Evolutionary conservation across 1,140 invertebrate species (phyloP), one percentile per base, ranked within the genome.

Genomic region (Eciton burchellii): DNA sequence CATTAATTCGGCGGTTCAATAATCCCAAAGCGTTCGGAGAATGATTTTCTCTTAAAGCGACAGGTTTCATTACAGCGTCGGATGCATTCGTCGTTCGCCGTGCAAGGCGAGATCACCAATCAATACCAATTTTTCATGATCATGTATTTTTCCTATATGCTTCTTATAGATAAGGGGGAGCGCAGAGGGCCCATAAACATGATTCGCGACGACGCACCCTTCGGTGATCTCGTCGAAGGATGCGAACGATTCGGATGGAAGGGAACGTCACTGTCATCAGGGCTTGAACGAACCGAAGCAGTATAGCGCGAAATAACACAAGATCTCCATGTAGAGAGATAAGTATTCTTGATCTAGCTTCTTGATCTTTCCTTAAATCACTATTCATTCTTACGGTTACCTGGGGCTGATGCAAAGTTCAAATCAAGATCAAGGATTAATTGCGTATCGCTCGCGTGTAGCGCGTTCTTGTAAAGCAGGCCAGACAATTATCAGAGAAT

Each of bases 121-220:
- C 16, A 43, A 8, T 54, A 79, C 68, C 74, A 79, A 79, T 79
- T 79, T 70, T 63, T 16, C 49, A 45, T 12, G 41, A 79, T 77
- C 43, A 68, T 79, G 68, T 79, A 62, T 79, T 21, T 35, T 68
- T 68, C 56, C 16, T 14, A 70, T 29, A 68, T 79, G 49, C 63
- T 70, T 79, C 74, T 49, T 68, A 45, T 12, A 70, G 63, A 79
- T 68, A 79, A 70, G 63, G 14, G 35, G 24, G 21, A 21, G 68
- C 49, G 68, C 62, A 70, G 56, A 79, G 74, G 35, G 49, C 12
- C n/a, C 16, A 1, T 29, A 35, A 79, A 56, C 24, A 79, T 49
- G 24, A 45, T 63, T 35, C 49, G 49, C 49, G 63, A 47, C 35
- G 3, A 45, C 16, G 43, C 21, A 68, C 62, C 74, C 35, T 77